phyloP scores from a whole-genome alignment of 1,140 invertebrate genomes.

The Mactra quadrangularis region DNA sequence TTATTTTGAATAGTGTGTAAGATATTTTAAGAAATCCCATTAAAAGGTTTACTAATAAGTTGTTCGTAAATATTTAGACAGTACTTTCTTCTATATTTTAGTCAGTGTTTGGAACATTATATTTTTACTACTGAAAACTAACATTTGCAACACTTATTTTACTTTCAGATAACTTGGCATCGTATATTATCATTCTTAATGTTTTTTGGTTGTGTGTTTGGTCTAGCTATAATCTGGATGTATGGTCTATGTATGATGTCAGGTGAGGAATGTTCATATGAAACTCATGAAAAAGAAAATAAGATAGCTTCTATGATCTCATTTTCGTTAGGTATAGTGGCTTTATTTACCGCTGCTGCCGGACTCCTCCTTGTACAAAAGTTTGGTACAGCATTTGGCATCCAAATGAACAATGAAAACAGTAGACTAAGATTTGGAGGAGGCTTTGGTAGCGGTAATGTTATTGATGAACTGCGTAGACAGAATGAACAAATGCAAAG shows the following conservation, averaged over 20 bases:
- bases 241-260: conserved; percentile 38
- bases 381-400: conserved; percentile 31
- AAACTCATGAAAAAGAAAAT: neutral
- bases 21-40: too few relatives aligned
- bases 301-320: conserved; percentile 18
- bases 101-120: too few relatives aligned
- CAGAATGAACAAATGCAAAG: conserved; percentile 9
- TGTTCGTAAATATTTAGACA: too few relatives aligned
- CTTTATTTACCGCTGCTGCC: neutral
- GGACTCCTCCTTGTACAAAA: neutral
- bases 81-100: too few relatives aligned
- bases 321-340: conserved; percentile 41
- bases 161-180: conserved; percentile 42
- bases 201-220: conserved; percentile 28
- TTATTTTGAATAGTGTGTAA: too few relatives aligned
- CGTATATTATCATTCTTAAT: conserved; percentile 34
- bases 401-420: neutral
- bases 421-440: neutral
- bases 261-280: conserved; percentile 22
- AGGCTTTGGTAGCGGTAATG: conserved; percentile 9
- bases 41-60: too few relatives aligned
- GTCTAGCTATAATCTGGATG: conserved; percentile 39
- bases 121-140: too few relatives aligned
- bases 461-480: conserved; percentile 2
- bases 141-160: too few relatives aligned